Evolutionary conservation across 1,140 invertebrate species (phyloP).

Genomic region (Aphaenogaster ashmeadi): DNA sequence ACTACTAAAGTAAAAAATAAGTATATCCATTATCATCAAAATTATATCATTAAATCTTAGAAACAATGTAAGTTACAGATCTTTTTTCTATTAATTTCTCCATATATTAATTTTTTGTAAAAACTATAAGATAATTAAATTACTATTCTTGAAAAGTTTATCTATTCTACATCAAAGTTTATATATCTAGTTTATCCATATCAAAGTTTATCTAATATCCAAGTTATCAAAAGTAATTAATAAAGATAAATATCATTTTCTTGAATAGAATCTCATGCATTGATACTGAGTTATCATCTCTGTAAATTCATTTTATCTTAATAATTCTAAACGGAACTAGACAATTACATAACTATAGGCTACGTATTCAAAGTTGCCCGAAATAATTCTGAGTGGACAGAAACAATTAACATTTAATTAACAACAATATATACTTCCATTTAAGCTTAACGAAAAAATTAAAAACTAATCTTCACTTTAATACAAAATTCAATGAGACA

Average conservation of each 20-base stretch:
- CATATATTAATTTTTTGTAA: neutral
- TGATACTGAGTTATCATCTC: neutral
- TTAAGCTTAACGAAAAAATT: neutral
- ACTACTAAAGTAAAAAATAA: neutral
- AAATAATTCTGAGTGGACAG: neutral
- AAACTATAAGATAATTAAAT: neutral
- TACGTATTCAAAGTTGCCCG: neutral
- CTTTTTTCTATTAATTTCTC: neutral
- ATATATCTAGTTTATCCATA: neutral
- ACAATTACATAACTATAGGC: neutral
- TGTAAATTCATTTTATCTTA: neutral
- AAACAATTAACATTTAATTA: conserved; percentile 10
- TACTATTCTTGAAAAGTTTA: neutral
- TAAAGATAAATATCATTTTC: neutral
- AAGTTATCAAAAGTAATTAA: neutral
- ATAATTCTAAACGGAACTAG: neutral
- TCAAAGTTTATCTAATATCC: neutral
- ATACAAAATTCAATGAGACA: neutral
- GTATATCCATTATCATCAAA: neutral
- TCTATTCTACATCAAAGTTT: neutral
- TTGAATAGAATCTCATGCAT: neutral
- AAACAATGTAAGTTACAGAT: neutral
- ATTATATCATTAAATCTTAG: neutral
- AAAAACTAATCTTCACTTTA: neutral
- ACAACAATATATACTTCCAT: neutral